Base-by-base conservation (phyloP, 2,888 invertebrate genomes). In the Balanococcus diminutus region DNA sequence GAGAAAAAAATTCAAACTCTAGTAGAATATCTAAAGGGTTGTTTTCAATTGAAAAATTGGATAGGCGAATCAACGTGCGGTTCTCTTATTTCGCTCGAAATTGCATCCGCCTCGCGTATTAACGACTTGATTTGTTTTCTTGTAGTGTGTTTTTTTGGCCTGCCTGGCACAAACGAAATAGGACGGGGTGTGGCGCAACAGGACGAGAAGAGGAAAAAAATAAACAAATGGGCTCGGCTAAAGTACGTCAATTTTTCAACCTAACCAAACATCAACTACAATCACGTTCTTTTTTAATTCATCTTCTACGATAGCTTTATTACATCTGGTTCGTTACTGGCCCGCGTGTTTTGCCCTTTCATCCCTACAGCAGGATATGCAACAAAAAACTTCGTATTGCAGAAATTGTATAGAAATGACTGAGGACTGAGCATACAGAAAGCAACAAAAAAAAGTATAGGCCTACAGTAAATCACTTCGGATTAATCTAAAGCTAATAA, bases 291-390 rank as follows among this genome's bases (percentile, higher is more conserved):
- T 32, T 75, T 75, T 75, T 31, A 75, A 75, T 75, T 75, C 25
- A 75, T 75, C 75, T 75, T 75, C 75, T 67, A 3, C 75, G 75
- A 75, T 32, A 75, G 75, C 75, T 75, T 75, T 75, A 75, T 75
- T 75, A 75, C 32, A 75, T 75, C 75, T 75, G 61, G 61, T 11
- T 67, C 25, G 32, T n/a, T n/a, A n/a, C n/a, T n/a, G n/a, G n/a
- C n/a, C 28, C 11, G 75, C 3, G 25, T 67, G 11, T 67, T 67
- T 56, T 14, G 19, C 3, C 11, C 19, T 14, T 14, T 46, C 46
- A 2, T 46, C 46, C 36, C 36, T n/a, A n/a, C n/a, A n/a, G n/a
- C n/a, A n/a, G n/a, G n/a, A n/a, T n/a, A n/a, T n/a, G n/a, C n/a
- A n/a, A n/a, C n/a, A n/a, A n/a, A n/a, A n/a, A n/a, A n/a, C n/a